These are phyloP conservation scores for Odobenus rosmarus DNA, from an alignment of 2,113 vertebrate species.

Conservation along the genomic window DNA sequence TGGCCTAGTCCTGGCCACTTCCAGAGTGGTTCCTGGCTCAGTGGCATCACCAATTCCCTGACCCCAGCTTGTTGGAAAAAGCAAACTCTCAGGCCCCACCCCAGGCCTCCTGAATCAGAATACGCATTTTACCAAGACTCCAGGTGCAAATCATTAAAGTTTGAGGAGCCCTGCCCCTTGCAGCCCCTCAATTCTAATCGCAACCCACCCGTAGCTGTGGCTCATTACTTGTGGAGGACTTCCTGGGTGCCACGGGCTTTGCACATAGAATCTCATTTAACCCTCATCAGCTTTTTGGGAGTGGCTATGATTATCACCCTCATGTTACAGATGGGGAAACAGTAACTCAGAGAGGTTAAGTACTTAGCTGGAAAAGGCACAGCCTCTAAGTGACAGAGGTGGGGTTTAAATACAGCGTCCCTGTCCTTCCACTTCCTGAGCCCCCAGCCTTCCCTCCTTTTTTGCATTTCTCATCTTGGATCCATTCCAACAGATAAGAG, in stretches of 20 bases:
- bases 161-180: neutral
- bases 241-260: neutral
- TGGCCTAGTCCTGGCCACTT: neutral
- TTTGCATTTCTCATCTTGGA: neutral
- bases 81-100: neutral
- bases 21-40: neutral
- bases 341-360: neutral
- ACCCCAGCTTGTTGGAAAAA: neutral
- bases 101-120: neutral
- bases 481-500: neutral
- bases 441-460: neutral
- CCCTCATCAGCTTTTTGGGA: neutral
- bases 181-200: neutral
- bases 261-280: neutral
- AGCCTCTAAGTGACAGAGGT: neutral
- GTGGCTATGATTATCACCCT: neutral
- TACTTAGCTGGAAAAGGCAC: neutral
- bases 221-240: neutral
- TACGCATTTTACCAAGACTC: neutral
- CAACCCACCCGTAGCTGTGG: too few relatives aligned
- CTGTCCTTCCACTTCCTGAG: neutral
- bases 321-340: neutral
- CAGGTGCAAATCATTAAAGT: neutral
- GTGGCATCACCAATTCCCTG: rapidly evolving
- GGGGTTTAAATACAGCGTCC: neutral